Base-by-base conservation (phyloP, 2,797 vertebrate genomes). In the Falco peregrinus region DNA sequence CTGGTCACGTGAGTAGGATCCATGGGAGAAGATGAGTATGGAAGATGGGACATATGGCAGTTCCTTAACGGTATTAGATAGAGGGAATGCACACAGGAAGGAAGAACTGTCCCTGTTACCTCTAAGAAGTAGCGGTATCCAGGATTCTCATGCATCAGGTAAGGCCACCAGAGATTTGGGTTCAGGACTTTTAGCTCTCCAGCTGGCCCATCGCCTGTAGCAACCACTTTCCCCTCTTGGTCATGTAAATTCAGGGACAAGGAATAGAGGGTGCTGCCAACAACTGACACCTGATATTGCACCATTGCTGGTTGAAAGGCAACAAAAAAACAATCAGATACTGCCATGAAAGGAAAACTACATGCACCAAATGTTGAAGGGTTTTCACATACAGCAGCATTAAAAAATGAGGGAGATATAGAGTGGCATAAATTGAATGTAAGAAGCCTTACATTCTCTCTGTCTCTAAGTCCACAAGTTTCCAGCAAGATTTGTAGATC, bases 111-210 rank as follows among this genome's bases (percentile, higher is more conserved):
- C 75, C 50, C 29, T 21, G 21, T 95, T 95, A 96, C 96, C 96
- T 96, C 96, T 39, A 99, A 92, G 10, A 97, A 98, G 92, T 99
- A 99, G 56, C 99, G 98, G 93, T 99, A 99, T 48, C 98, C 99
- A 10, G 99, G 99, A 73, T 94, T 98, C 81, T 98, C 97, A 0
- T 99, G 98, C 99, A 99, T 99, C 97, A 99, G 96, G 89, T 99
- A 99, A 0, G 99, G 99, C 99, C 99, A 99, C 99, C 99, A 99
- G 84, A 99, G 98, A 13, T 98, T 98, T 51, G 98, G 98, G 29
- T 98, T 94, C 8, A 84, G 84, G 77, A 99, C 98, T 97, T 97
- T 98, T n/a, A 99, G 98, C 48, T 98, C 97, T 68, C 99, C 99
- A 45, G 47, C 53, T 8, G 71, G 11, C 5, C 97, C 97, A 5